Conservation (phyloP, 2,797 vertebrate genomes). For the Otolemur crassicaudatus region DNA sequence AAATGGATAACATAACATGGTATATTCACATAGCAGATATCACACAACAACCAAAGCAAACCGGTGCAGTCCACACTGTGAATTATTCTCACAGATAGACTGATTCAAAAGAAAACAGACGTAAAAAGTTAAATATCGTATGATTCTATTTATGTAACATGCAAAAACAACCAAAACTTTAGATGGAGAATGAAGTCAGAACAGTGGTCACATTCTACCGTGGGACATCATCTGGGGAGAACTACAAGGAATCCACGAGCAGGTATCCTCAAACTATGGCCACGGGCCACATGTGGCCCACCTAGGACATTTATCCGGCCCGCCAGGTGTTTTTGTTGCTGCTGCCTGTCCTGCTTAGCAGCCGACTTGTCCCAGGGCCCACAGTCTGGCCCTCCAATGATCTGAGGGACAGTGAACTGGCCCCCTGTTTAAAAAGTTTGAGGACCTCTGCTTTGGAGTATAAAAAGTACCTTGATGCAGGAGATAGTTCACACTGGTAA, state of each 20-base stretch:
- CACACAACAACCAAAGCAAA: neutral
- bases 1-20: neutral
- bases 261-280: too few species aligned
- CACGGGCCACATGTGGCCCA: too few species aligned
- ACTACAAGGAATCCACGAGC: neutral
- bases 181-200: neutral
- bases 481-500: neutral
- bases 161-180: neutral
- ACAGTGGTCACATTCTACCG: neutral
- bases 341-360: too few species aligned
- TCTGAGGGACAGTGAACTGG: too few species aligned
- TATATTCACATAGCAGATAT: neutral
- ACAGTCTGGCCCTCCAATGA: too few species aligned
- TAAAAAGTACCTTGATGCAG: neutral
- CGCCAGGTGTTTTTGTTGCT: too few species aligned
- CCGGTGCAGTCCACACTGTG: neutral
- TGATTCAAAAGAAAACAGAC: constrained; percentile 40
- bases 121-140: neutral
- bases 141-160: neutral
- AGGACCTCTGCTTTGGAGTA: neutral
- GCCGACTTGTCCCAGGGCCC: too few species aligned
- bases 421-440: too few species aligned
- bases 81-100: neutral
- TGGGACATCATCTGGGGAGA: neutral
- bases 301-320: too few species aligned